Conservation (phyloP, 2,888 invertebrate genomes). For the Drosophila siamana region DNA sequence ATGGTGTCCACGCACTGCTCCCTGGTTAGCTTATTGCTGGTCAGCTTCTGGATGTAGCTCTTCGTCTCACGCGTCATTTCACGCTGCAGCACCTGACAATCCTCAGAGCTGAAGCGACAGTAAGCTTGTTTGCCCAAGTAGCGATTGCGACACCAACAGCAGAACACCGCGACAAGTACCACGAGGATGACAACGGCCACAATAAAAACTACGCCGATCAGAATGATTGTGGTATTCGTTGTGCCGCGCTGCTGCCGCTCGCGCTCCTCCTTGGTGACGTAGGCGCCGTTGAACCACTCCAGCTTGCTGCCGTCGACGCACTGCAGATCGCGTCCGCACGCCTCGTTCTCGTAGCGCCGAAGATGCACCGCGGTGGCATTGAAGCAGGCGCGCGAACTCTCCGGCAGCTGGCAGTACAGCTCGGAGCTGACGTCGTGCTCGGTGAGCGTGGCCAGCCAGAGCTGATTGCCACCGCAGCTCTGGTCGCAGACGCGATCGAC, state of each 20-base stretch:
- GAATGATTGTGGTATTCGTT: not conserved
- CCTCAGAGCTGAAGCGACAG: constrained; percentile 1
- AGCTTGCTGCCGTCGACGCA: constrained; percentile 77
- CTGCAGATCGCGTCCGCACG: constrained; percentile 73
- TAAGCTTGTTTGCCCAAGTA: not conserved
- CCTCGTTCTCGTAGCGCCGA: constrained; percentile 80
- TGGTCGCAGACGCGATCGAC: constrained; percentile 75
- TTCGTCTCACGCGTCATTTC: not conserved
- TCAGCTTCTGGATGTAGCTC: constrained; percentile 8
- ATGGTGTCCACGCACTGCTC: constrained; percentile 12
- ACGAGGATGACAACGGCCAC: fast-evolving
- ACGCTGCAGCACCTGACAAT: not conserved
- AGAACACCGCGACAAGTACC: not conserved
- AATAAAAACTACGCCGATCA: fast-evolving
- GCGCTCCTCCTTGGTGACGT: constrained; percentile 71
- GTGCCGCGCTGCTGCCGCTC: constrained; percentile 14
- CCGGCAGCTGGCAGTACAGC: constrained; percentile 79
- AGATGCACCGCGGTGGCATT: constrained; percentile 81
- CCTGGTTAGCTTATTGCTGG: constrained; percentile 1
- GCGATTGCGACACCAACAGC: not conserved
- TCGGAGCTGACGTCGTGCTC: constrained; percentile 82
- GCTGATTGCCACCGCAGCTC: constrained; percentile 72
- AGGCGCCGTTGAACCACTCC: constrained; percentile 75
- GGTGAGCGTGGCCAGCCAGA: constrained; percentile 78
- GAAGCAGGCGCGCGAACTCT: constrained; percentile 77